Evolutionary conservation across 2,888 invertebrate species (phyloP).

Genomic region (Bellardia pandia): DNA sequence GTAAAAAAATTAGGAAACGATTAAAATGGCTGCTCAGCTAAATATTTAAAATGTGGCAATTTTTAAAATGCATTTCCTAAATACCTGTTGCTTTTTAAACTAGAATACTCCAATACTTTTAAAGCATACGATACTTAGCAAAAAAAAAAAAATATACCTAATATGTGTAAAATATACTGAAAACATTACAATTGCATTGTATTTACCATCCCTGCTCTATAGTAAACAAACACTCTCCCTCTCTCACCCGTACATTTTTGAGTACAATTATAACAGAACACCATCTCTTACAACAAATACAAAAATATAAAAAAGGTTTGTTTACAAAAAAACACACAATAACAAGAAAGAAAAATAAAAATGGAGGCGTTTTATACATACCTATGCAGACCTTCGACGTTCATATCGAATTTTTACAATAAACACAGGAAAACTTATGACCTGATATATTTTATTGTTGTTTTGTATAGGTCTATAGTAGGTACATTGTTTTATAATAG

Average conservation of each 20-base stretch:
- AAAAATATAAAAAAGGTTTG: constrained; percentile 4
- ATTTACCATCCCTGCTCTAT: neutral
- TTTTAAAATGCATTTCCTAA: too few species aligned
- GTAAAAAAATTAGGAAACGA: too few species aligned
- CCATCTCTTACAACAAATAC: neutral
- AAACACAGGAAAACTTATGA: constrained; percentile 30
- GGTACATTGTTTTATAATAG: constrained; percentile 22
- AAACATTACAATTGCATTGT: too few species aligned
- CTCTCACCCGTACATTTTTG: too few species aligned
- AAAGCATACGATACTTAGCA: too few species aligned
- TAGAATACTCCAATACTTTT: too few species aligned
- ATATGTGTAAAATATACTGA: too few species aligned
- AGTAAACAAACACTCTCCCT: too few species aligned
- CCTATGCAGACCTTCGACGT: neutral
- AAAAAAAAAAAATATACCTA: too few species aligned
- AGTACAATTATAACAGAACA: neutral
- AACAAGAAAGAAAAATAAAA: constrained; percentile 8
- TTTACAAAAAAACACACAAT: constrained; percentile 1
- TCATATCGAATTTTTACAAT: neutral
- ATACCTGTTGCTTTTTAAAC: too few species aligned
- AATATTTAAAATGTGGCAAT: too few species aligned
- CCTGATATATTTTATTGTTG: constrained; percentile 31
- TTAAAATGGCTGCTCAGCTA: too few species aligned
- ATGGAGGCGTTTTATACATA: neutral
- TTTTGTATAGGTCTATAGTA: neutral